Conservation (phyloP, 2,888 invertebrate genomes). For the Campopleginae sp. region DNA sequence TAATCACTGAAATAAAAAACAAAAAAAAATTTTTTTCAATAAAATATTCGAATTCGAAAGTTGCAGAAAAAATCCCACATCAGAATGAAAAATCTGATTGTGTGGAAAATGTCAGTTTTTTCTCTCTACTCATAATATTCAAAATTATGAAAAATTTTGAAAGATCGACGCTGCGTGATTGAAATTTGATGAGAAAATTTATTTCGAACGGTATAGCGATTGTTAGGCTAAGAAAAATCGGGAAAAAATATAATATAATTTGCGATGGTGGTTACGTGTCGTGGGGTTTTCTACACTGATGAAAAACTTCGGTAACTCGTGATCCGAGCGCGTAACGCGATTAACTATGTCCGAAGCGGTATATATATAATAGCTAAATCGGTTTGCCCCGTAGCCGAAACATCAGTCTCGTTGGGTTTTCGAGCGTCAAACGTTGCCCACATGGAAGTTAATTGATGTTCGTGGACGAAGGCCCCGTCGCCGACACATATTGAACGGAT, state of each 20-base stretch:
- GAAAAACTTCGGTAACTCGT: not conserved
- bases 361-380: conserved; percentile 66
- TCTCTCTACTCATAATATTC: too few species aligned
- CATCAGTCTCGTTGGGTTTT: conserved; percentile 63
- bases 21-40: too few species aligned
- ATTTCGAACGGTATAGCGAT: not conserved
- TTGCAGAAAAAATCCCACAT: too few species aligned
- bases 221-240: not conserved
- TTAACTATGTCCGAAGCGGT: conserved; percentile 37
- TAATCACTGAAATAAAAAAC: too few species aligned
- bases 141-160: too few species aligned
- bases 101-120: too few species aligned
- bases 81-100: too few species aligned
- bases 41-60: too few species aligned
- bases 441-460: conserved; percentile 57
- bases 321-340: conserved; percentile 18
- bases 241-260: not conserved
- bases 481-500: conserved; percentile 1
- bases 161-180: too few species aligned
- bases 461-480: not conserved
- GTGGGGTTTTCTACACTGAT: not conserved
- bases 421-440: conserved; percentile 57
- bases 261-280: too few species aligned
- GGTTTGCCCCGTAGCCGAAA: conserved; percentile 69
- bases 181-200: too few species aligned